Base-by-base conservation (phyloP, 1,140 invertebrate genomes). In the Bombus confusus region DNA sequence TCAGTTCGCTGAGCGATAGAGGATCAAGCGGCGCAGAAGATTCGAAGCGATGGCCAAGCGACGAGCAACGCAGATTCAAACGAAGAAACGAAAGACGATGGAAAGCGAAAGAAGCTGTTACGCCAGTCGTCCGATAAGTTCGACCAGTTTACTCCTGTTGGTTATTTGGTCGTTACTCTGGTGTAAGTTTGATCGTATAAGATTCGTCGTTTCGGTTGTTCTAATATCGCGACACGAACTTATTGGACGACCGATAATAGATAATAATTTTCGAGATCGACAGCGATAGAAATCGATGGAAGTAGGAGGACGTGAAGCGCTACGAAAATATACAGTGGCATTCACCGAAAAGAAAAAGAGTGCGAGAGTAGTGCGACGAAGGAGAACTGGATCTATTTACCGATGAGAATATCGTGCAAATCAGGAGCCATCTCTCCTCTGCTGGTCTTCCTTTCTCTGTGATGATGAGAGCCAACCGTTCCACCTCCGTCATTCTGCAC, bases 401-500 rank as follows among this genome's bases (percentile, higher is more conserved):
- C 97, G 94, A 97, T 97, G 59, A 97, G 93, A 81, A 98, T 97
- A 92, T 98, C 97, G 47, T 97, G 96, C n/a, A 98, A 93, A 94
- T 97, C 97, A 0, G 96, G 95, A 47, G 96, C 93, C 84, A 96
- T 94, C 71, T 97, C 96, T 62, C 96, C 96, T 39, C 96, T 95
- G 78, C 74, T 72, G 66, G 95, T 96, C 91, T 97, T 96, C 22
- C 97, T 95, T 5, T 97, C 96, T 28, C 96, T 93, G 66, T 95
- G 94, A 89, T 96, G 92, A 68, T 95, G 94, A 31, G 94, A 95
- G 10, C 96, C 96, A 91, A 96, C 96, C 13, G 96, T 96, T 59
- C 97, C 97, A 59, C 95, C 95, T 64, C 96, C 96, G 93, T 98
- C 98, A 91, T 98, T 98, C 92, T 98, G 98, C 2, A 98, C 97